A percentile compares a stretch with the other conserved stretches of the same genome.
phyloP scores from a whole-genome alignment of 2,888 invertebrate genomes.

The Agrotis segetum region DNA sequence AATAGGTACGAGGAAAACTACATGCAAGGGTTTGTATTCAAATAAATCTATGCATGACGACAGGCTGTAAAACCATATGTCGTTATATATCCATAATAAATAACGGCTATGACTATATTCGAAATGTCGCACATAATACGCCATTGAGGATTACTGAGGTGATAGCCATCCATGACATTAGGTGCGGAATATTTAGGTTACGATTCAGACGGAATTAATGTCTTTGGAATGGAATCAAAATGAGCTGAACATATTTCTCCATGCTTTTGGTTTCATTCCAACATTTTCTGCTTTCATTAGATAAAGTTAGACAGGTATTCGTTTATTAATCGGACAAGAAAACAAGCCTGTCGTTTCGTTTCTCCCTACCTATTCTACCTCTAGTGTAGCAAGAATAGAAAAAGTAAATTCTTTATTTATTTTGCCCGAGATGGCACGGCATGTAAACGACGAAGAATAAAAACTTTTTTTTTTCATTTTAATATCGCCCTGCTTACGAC shows the following conservation, averaged over 20 bases:
- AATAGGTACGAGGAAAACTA: neutral
- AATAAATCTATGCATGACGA: neutral
- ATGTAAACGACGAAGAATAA: too few species aligned
- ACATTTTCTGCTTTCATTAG: slow-evolving; percentile 5
- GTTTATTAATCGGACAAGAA: neutral
- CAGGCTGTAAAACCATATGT: neutral
- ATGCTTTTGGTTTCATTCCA: slow-evolving; percentile 28
- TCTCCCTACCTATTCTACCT: neutral
- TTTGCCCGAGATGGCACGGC: too few species aligned
- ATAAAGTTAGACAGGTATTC: slow-evolving; percentile 13
- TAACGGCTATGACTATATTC: slow-evolving; percentile 1
- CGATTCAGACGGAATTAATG: neutral
- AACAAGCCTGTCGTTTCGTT: neutral
- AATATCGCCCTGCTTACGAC: too few species aligned
- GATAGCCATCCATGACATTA: slow-evolving; percentile 7
- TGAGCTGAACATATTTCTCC: slow-evolving; percentile 1
- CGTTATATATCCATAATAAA: neutral
- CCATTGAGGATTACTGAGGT: slow-evolving; percentile 4
- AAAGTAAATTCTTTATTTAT: too few species aligned
- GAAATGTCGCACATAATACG: slow-evolving; percentile 9
- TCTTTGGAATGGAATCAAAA: slow-evolving; percentile 28
- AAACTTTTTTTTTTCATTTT: too few species aligned
- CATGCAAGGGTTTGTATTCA: neutral
- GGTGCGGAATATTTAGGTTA: neutral
- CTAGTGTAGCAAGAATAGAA: too few species aligned